Conservation (phyloP, 1,140 invertebrate species). For the Musca domestica region DNA sequence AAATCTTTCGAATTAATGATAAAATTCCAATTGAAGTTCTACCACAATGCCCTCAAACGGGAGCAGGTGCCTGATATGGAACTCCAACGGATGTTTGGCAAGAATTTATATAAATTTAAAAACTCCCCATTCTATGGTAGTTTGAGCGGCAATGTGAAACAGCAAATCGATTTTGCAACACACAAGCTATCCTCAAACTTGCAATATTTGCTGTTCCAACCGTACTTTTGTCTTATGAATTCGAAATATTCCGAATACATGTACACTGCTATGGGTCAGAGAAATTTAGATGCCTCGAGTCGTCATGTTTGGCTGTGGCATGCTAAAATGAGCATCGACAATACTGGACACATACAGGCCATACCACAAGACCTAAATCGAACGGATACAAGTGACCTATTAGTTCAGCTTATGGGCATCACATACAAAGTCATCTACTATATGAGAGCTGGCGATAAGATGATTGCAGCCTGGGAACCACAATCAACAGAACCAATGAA, state of each 20-base stretch:
- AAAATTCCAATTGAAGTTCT: not conserved
- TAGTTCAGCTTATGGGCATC: not conserved
- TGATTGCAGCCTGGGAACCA: not conserved
- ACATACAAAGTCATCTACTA: not conserved
- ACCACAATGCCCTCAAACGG: not conserved
- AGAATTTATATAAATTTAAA: not conserved
- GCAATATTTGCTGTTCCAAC: not conserved
- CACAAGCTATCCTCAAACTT: not conserved
- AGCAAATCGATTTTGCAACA: not conserved
- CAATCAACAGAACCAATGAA: not conserved
- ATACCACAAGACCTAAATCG: not conserved
- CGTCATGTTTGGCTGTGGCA: constrained; percentile 8
- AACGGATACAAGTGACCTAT: not conserved
- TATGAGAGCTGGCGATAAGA: not conserved
- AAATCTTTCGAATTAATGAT: not conserved
- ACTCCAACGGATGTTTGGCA: not conserved
- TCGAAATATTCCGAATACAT: not conserved
- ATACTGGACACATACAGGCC: not conserved
- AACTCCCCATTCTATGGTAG: not conserved
- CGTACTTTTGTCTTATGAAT: not conserved
- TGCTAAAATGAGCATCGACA: not conserved
- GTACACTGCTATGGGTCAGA: not conserved
- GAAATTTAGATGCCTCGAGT: not conserved
- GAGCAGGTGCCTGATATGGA: not conserved
- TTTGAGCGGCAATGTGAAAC: not conserved